Percentiles rank a stretch among this genome's conserved stretches.
These are phyloP conservation scores for Megatriorchis doriae DNA, from an alignment of 2,113 vertebrate genomes.

Conservation along the genomic window DNA sequence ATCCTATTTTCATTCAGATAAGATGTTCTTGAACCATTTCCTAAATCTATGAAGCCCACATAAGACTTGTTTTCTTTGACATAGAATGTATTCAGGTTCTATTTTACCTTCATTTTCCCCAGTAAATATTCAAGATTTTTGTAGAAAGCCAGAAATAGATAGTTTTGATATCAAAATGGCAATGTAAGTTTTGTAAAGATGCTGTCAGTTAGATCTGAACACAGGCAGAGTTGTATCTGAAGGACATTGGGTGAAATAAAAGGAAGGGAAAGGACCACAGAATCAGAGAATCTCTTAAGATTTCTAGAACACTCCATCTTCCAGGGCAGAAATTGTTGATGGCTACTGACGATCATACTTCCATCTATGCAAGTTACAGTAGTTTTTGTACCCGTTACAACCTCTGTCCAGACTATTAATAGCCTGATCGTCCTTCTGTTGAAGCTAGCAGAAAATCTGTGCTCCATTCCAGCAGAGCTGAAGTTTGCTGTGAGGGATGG, in stretches of 20 bases:
- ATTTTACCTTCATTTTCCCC: not conserved
- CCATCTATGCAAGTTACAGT: not conserved
- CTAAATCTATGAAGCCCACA: not conserved
- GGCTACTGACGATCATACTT: not conserved
- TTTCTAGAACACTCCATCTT: not conserved
- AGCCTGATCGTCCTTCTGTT: not conserved
- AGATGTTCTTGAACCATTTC: conserved; percentile 1
- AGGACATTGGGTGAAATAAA: not conserved
- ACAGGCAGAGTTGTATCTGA: not conserved
- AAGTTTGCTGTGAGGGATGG: not conserved
- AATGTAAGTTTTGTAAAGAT: not conserved
- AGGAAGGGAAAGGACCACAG: not conserved
- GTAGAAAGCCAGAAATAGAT: not conserved
- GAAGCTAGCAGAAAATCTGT: not conserved
- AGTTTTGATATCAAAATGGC: not conserved
- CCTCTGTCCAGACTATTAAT: not conserved
- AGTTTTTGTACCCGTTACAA: not conserved
- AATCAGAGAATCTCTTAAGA: not conserved
- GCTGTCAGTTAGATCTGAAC: not conserved
- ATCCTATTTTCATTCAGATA: conserved; percentile 2
- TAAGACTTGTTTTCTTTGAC: conserved; percentile 11
- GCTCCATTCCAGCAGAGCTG: not conserved
- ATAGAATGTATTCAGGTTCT: not conserved
- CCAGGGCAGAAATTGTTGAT: not conserved
- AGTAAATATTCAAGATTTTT: not conserved